Evolutionary conservation across 2,888 invertebrate species (phyloP), one percentile per base, ranked within the genome.

Genomic region (Phyllotreta cruciferae): DNA sequence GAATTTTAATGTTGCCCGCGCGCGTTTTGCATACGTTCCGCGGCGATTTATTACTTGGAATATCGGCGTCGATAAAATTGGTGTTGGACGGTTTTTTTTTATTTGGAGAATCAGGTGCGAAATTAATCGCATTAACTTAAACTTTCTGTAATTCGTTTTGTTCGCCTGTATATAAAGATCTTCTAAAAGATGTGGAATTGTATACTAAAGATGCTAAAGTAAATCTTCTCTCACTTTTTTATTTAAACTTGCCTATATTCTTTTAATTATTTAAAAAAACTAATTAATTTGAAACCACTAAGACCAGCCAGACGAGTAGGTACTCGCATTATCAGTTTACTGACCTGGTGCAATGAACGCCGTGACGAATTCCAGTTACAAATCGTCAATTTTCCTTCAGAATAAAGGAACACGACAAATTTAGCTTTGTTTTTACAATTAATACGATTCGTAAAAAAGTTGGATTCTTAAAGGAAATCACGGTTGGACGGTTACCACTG

Each of bases 1-100:
- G 75, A 75, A 76, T 78, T 78, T 77, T 76, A 75, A 75, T 73
- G 72, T 73, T 66, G 64, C 65, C 58, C 63, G 68, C 63, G 67
- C 63, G 63, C 60, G 60, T 57, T 60, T 56, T 50, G 50, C 60
- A 62, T 64, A 65, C 44, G 60, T 66, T 64, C 62, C 64, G 63
- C 69, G 64, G 57, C 65, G 63, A 63, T 71, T 70, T 70, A 71
- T 70, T 71, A 71, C 63, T 70, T 67, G 56, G 47, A 49, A 60
- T 60, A 60, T 60, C 39, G 53, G 11, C 58, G 50, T 58, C 42
- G 58, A 41, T 34, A 41, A 35, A 42, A 58, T 11, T 50, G 58
- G 58, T 50, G 42, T 50, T 58, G 49, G 49, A 11, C 24, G n/a
- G n/a, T n/a, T n/a, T 50, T 58, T 36, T 57, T 36, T 9, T 41